Evolutionary conservation across 2,113 vertebrate genomes (phyloP).

Genomic region (Microcebus jonahi): DNA sequence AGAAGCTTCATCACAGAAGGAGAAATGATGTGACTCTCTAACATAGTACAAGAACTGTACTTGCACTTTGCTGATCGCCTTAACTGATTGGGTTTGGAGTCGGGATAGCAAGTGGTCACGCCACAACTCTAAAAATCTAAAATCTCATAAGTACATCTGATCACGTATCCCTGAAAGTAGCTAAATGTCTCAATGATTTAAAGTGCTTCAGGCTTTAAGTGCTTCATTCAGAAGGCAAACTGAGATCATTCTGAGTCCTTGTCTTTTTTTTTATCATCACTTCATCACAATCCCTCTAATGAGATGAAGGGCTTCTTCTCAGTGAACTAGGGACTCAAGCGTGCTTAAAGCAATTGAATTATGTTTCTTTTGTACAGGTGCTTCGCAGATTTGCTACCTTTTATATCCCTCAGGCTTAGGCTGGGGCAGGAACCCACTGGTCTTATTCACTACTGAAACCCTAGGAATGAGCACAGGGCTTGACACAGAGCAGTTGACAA

Average conservation of each 20-base stretch:
- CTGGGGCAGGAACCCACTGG: not conserved
- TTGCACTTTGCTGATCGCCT: not conserved
- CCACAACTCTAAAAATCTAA: constrained; percentile 31
- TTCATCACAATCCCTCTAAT: constrained; percentile 69
- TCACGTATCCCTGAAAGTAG: not conserved
- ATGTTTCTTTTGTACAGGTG: constrained; percentile 41
- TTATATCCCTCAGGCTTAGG: not conserved
- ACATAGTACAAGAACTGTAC: not conserved
- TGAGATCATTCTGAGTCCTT: constrained; percentile 54
- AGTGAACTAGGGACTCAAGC: constrained; percentile 52
- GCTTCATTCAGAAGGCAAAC: constrained; percentile 55
- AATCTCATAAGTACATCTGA: not conserved
- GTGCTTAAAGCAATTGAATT: constrained; percentile 70
- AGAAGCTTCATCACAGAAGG: not conserved
- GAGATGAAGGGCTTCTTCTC: constrained; percentile 64
- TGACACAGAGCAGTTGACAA: not conserved
- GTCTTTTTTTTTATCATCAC: constrained; percentile 59
- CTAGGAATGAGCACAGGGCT: not conserved
- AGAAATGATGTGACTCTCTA: not conserved
- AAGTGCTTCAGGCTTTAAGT: constrained; percentile 63
- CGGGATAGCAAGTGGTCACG: not conserved
- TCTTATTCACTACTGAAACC: not conserved
- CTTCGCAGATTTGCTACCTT: constrained; percentile 37
- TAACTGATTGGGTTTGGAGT: not conserved
- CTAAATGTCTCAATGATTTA: constrained; percentile 49